phyloP scores from a whole-genome alignment of 2,113 vertebrate genomes.

The Pagrus major region DNA sequence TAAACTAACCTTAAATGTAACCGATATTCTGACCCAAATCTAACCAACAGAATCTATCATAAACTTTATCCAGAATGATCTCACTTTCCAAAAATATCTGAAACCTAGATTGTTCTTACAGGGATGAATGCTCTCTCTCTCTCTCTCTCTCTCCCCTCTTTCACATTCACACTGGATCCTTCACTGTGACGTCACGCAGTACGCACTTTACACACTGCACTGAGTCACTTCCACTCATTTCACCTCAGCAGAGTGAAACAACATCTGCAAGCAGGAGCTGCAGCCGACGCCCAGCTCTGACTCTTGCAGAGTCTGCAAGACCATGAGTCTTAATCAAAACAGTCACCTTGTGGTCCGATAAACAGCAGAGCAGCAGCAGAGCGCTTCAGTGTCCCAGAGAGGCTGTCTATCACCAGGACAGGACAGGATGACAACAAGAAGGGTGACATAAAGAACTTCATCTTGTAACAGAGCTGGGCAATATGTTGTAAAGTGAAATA shows the following conservation, averaged over 20 bases:
- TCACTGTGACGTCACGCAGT: conserved; percentile 60
- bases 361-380: conserved; percentile 24
- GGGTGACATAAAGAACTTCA: conserved; percentile 5
- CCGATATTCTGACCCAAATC: neutral
- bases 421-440: neutral
- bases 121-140: neutral
- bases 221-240: conserved; percentile 72
- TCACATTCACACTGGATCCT: conserved; percentile 14
- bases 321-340: conserved; percentile 25
- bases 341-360: conserved; percentile 32
- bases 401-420: neutral
- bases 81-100: neutral
- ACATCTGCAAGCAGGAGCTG: conserved; percentile 58
- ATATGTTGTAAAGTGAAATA: neutral
- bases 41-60: neutral
- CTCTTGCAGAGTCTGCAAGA: conserved; percentile 38
- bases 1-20: neutral
- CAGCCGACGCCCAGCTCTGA: conserved; percentile 62
- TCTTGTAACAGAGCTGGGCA: neutral
- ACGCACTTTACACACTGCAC: conserved; percentile 64
- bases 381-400: conserved; percentile 12
- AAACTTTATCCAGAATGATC: neutral
- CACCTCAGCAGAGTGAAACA: conserved; percentile 57
- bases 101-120: conserved; percentile 8
- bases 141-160: neutral